These are phyloP conservation scores for Nothoprocta pentlandii DNA, from an alignment of 2,113 vertebrate species.

Conservation along the genomic window DNA sequence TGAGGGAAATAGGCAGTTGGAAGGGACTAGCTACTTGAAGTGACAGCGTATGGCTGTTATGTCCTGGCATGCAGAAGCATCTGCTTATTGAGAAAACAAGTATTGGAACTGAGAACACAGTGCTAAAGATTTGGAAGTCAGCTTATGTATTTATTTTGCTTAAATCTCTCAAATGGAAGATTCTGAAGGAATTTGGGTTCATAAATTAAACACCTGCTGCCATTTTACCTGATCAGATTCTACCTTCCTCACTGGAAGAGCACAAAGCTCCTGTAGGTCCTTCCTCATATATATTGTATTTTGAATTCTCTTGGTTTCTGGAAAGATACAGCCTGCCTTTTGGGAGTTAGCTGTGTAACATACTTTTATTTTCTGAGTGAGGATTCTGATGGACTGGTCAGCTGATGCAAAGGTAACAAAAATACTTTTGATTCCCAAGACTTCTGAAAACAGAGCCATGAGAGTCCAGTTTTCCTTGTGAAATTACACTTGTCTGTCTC, in stretches of 20 bases:
- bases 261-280: fast-evolving
- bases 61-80: not conserved
- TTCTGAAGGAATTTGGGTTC: not conserved
- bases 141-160: not conserved
- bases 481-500: not conserved
- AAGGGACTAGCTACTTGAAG: not conserved
- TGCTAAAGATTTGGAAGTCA: not conserved
- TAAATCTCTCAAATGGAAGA: not conserved
- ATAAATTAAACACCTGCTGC: not conserved
- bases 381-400: not conserved
- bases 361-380: not conserved
- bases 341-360: not conserved
- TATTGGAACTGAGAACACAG: not conserved
- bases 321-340: not conserved
- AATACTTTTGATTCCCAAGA: not conserved
- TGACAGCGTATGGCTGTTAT: not conserved
- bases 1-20: not conserved
- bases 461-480: not conserved
- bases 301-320: not conserved
- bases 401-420: not conserved
- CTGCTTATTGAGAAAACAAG: not conserved
- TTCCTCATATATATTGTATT: not conserved
- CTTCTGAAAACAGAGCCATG: not conserved
- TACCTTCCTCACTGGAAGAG: not conserved
- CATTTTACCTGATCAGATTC: not conserved